Base-by-base conservation (phyloP, 1,140 invertebrate species). In the Micrasema longulum region DNA sequence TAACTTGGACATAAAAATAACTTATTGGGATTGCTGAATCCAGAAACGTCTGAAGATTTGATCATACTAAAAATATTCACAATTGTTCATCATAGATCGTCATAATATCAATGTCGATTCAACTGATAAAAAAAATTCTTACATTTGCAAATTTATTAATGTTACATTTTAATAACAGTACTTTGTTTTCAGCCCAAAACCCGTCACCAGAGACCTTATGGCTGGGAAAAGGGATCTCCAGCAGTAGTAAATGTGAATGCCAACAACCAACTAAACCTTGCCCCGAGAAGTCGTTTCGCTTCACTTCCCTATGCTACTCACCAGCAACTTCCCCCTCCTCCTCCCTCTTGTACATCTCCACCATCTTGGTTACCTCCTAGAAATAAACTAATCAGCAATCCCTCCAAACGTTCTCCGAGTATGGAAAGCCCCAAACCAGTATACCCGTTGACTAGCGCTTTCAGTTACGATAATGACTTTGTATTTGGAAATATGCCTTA, bases 121-220 rank as follows among this genome's bases (percentile, higher is more conserved):
- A n/a, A n/a, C n/a, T n/a, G n/a, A n/a, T n/a, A n/a, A n/a, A n/a
- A n/a, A n/a, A n/a, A n/a, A n/a, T n/a, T n/a, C n/a, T n/a, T n/a
- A n/a, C n/a, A n/a, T n/a, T n/a, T n/a, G n/a, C n/a, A n/a, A n/a
- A n/a, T n/a, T n/a, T n/a, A n/a, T n/a, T n/a, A n/a, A n/a, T n/a
- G n/a, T n/a, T n/a, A n/a, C n/a, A n/a, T n/a, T n/a, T 31, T 31
- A 4, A 48, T 48, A 26, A 26, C 2, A 12, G 11, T 11, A 7
- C 1, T 35, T 55, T 43, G 75, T 74, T 83, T 84, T 69, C 82
- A 91, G 91, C 91, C 91, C 12, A 91, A 92, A 83, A 91, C 91
- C 10, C 87, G 89, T 65, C 90, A 92, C 76, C 90, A 90, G 79
- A 84, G 91, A 73, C 90, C 90, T 7, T 91, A 89, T 73, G 90